Base-by-base conservation (phyloP, 2,797 vertebrate species). In the Australoheros facetus region DNA sequence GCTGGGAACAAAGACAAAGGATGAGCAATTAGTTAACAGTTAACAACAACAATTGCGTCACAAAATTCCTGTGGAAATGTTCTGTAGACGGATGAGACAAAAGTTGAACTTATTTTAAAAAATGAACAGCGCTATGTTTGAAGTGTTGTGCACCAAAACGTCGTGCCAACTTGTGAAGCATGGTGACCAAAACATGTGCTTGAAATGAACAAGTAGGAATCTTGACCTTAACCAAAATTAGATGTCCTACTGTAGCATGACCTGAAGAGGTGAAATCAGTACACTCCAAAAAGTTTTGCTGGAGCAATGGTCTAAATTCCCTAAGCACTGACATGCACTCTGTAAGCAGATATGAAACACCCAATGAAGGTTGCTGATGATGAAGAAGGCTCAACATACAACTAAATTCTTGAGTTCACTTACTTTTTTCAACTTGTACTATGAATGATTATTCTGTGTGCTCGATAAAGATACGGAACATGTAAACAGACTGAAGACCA, bases 1-100 rank as follows among this genome's bases (percentile, higher is more conserved):
- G 94, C 98, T 99, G 64, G 37, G 39, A 42, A 64, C 57, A 73
- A 12, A 79, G 8, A 58, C 5, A 58, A 16, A 17, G 51, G 54
- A 58, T n/a, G 21, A 83, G 37, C 9, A 37, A 10, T 7, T 8
- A 11, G 37, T 11, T 11, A 37, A 11, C 37, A 37, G 37, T 37
- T 37, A 37, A 37, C 8, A 37, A 10, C 37, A 45, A 16, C 13
- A 23, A 23, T 23, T 48, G 45, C 16, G 17, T 48, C 16, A 17
- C 16, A 48, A 16, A 5, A 17, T 28, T 64, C 17, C 48, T 51
- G 16, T 8, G 14, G 17, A 51, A 19, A 17, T 51, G 48, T 51
- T 11, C 37, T 26, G 14, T 66, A 39, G 39, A 66, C 21, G 17
- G 39, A 10, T 66, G 16, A 17, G 39, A 12, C 16, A 66, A 48